Conservation (phyloP, 2,113 vertebrate genomes). For the Pollimyrus isidori region DNA sequence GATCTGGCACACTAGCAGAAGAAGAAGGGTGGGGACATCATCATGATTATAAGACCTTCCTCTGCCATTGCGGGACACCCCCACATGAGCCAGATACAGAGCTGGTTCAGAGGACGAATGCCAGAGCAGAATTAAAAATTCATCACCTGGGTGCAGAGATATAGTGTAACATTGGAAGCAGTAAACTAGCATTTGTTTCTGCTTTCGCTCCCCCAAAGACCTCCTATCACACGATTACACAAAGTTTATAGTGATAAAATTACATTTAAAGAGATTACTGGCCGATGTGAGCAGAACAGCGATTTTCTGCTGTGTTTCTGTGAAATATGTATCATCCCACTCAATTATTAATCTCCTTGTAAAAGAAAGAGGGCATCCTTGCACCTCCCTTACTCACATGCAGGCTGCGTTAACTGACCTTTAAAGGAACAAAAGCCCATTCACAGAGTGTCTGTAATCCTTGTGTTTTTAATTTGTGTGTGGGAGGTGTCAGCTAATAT, state of each 20-base stretch:
- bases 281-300: background rate
- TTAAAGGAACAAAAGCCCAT: conserved; percentile 26
- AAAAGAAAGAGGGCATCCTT: conserved; percentile 24
- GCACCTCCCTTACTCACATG: conserved; percentile 21
- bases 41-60: background rate
- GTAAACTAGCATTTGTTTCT: background rate
- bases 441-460: conserved; percentile 46
- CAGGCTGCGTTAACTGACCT: conserved; percentile 29
- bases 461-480: conserved; percentile 46
- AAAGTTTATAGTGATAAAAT: background rate
- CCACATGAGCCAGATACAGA: background rate
- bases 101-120: background rate
- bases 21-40: conserved; percentile 19
- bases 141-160: background rate
- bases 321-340: conserved; percentile 10
- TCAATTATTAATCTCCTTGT: conserved; percentile 22
- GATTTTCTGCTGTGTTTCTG: background rate
- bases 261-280: background rate
- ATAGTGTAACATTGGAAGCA: background rate
- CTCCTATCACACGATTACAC: background rate
- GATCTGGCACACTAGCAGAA: conserved; percentile 88
- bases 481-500: conserved; percentile 24
- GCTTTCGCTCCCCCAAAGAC: background rate
- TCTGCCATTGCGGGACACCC: background rate
- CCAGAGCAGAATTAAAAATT: background rate